A percentile compares a stretch with the other conserved stretches of the same genome.
These are phyloP conservation scores for Hydrotaea cyrtoneurina DNA, from an alignment of 2,888 invertebrate species.

Conservation along the genomic window DNA sequence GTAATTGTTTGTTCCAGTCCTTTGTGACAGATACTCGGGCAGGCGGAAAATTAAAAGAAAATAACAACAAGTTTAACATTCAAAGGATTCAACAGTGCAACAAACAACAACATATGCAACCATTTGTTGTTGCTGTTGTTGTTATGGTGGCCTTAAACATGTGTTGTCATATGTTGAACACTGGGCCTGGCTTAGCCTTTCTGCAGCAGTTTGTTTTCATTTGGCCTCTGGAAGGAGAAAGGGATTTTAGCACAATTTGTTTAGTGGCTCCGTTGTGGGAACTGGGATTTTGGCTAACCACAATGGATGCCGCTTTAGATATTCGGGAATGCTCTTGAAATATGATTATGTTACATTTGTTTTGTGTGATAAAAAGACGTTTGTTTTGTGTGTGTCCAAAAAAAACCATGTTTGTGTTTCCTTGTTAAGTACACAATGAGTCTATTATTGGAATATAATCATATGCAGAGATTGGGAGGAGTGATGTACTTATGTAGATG, in stretches of 20 bases:
- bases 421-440: background rate
- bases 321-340: background rate
- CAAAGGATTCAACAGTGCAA: slow-evolving; percentile 18
- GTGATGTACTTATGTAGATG: background rate
- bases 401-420: background rate
- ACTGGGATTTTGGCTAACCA: slow-evolving; percentile 59
- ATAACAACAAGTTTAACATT: background rate
- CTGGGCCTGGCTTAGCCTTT: background rate
- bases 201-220: slow-evolving; percentile 25
- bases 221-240: slow-evolving; percentile 34
- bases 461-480: background rate
- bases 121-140: background rate
- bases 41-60: background rate
- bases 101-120: slow-evolving; percentile 29
- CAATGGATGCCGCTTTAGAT: slow-evolving; percentile 37
- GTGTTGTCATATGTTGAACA: slow-evolving; percentile 14
- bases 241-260: slow-evolving; percentile 2
- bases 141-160: background rate
- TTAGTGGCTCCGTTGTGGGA: slow-evolving; percentile 37
- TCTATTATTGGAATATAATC: slow-evolving; percentile 11
- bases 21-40: background rate
- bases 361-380: background rate
- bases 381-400: background rate
- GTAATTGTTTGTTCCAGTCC: slow-evolving; percentile 57
- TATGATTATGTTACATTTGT: background rate